phyloP scores from a whole-genome alignment of 2,113 vertebrate species.

The Carassius auratus region DNA sequence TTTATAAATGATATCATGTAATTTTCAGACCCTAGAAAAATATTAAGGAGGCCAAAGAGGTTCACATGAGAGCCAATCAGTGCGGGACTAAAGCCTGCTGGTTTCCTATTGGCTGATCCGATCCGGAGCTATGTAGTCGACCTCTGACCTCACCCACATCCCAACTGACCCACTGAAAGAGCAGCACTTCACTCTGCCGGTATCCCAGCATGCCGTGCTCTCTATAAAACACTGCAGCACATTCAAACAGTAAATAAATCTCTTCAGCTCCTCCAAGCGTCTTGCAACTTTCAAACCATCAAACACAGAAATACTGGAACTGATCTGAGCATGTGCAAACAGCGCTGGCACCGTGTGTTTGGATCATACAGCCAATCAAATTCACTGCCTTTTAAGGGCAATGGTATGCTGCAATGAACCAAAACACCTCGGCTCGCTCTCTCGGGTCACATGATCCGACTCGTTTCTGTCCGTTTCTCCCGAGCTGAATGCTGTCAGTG shows the following conservation, averaged over 20 bases:
- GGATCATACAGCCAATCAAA: constrained; percentile 4
- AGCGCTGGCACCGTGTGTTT: not conserved
- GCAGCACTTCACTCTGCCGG: not conserved
- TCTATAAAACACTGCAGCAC: not conserved
- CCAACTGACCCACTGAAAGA: no score
- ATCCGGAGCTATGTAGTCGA: constrained; percentile 13
- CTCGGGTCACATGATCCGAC: not conserved
- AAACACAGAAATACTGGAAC: not conserved
- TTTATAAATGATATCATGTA: not conserved
- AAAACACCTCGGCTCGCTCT: not conserved
- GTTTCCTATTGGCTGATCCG: constrained; percentile 11
- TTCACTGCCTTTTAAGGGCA: constrained; percentile 55
- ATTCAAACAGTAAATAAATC: constrained; percentile 17
- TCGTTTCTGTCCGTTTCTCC: not conserved
- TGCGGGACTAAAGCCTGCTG: not conserved
- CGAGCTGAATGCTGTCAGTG: not conserved
- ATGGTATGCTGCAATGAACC: not conserved
- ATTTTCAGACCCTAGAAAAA: not conserved
- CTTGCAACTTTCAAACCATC: not conserved
- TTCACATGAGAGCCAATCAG: constrained; percentile 49
- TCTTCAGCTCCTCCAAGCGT: not conserved
- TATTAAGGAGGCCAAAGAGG: not conserved
- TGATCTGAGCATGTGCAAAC: constrained; percentile 12
- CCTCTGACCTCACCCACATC: not conserved
- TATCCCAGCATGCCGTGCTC: constrained; percentile 1